A percentile compares a stretch with the other conserved stretches of the same genome.
phyloP scores from a whole-genome alignment of 2,797 vertebrate species.

The Acanthurus tractus region DNA sequence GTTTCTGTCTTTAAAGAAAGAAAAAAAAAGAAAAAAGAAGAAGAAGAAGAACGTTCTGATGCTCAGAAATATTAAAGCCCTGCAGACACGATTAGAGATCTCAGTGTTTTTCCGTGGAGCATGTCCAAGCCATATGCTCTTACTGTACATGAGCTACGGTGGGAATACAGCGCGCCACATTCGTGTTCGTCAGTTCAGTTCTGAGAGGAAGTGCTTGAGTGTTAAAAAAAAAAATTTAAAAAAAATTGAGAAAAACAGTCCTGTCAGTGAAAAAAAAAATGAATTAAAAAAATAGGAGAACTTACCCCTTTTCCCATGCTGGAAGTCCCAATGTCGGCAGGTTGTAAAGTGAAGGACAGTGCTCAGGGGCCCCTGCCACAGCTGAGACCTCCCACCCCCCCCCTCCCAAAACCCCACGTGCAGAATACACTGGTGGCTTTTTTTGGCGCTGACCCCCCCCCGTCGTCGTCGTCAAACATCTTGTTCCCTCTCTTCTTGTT shows the following conservation, averaged over 20 bases:
- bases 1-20: conserved; percentile 28
- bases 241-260: neutral
- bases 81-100: conserved; percentile 10
- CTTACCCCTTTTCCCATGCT: conserved; percentile 87
- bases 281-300: conserved; percentile 17
- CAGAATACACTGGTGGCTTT: conserved; percentile 75
- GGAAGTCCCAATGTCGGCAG: conserved; percentile 46
- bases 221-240: neutral
- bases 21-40: neutral
- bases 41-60: neutral
- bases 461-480: conserved; percentile 46
- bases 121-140: conserved; percentile 45
- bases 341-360: conserved; percentile 63
- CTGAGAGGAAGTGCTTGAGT: neutral
- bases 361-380: conserved; percentile 28
- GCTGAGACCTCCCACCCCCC: conserved; percentile 38
- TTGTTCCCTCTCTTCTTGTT: conserved; percentile 15
- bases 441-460: conserved; percentile 70
- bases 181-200: conserved; percentile 1
- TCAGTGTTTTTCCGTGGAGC: conserved; percentile 59
- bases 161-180: neutral
- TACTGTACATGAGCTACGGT: conserved; percentile 21
- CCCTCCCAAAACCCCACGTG: conserved; percentile 38
- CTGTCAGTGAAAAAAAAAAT: neutral
- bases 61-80: conserved; percentile 18